Conservation (phyloP, 1,140 invertebrate genomes). For the Teleogryllus occipitalis region DNA sequence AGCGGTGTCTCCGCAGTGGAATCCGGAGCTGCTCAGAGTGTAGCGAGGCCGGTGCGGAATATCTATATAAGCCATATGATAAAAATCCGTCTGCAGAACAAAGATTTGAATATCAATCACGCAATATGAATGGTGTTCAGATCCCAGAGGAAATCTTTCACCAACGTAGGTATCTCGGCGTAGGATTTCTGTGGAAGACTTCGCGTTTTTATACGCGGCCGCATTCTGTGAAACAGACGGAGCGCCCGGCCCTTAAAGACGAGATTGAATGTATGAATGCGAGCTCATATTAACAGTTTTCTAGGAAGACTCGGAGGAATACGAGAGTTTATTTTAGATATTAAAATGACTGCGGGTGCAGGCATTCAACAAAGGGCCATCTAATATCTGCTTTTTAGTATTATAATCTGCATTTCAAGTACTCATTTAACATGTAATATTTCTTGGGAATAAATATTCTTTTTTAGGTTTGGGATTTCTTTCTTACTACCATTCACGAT, state of each 20-base stretch:
- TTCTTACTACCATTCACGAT: too few relatives aligned
- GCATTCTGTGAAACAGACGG: background rate
- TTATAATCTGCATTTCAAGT: too few relatives aligned
- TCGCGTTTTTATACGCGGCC: background rate
- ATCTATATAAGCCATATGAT: background rate
- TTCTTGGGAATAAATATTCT: too few relatives aligned
- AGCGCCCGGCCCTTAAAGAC: too few relatives aligned
- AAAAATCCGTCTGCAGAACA: background rate
- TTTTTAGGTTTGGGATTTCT: too few relatives aligned
- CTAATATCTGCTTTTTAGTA: too few relatives aligned
- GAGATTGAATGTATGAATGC: background rate
- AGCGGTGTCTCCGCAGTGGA: background rate
- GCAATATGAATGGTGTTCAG: background rate
- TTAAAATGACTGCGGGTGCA: too few relatives aligned
- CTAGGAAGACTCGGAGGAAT: background rate
- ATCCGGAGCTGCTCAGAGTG: background rate
- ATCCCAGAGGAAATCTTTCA: background rate
- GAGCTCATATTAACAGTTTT: background rate
- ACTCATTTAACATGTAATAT: too few relatives aligned
- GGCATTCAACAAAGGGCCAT: too few relatives aligned
- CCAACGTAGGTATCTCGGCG: background rate
- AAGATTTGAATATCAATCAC: slow-evolving; percentile 5
- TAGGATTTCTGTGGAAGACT: background rate
- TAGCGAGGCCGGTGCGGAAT: background rate
- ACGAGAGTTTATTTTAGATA: background rate